A percentile compares a stretch with the other conserved stretches of the same genome.
phyloP scores from a whole-genome alignment of 2,888 invertebrate species.

The Kryphioiulus occultus region DNA sequence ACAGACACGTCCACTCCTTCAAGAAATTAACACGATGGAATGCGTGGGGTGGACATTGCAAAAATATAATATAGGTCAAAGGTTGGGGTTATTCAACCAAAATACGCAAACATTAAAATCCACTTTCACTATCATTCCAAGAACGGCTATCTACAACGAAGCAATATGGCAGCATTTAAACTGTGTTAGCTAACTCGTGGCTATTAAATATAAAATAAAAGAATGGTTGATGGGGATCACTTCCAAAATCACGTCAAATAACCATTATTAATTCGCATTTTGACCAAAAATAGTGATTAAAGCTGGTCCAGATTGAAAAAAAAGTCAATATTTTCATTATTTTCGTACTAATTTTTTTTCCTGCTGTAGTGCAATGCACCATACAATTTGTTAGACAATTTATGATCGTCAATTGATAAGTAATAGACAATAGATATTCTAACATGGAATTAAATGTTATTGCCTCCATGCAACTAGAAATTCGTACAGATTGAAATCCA shows the following conservation, averaged over 20 bases:
- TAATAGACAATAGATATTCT: no score
- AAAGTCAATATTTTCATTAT: no score
- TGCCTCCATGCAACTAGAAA: no score
- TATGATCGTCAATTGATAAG: no score
- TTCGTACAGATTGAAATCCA: no score
- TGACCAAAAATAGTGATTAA: neutral
- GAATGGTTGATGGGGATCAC: no score
- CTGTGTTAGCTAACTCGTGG: no score
- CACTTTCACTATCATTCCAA: neutral
- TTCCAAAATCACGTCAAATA: neutral
- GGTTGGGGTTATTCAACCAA: slow-evolving; percentile 24
- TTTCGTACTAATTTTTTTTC: no score
- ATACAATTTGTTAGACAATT: no score
- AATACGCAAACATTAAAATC: neutral
- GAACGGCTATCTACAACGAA: neutral
- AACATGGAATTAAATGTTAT: no score
- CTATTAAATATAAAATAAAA: no score
- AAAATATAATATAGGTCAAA: neutral
- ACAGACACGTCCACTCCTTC: neutral
- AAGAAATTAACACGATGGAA: slow-evolving; percentile 20
- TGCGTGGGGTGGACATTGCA: neutral
- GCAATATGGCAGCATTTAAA: neutral
- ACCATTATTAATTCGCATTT: neutral
- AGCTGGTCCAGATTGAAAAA: neutral
- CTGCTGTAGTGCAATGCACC: no score